Evolutionary conservation across 2,113 vertebrate species (phyloP), one percentile per base, ranked within the genome.

Genomic region (Suncus etruscus): DNA sequence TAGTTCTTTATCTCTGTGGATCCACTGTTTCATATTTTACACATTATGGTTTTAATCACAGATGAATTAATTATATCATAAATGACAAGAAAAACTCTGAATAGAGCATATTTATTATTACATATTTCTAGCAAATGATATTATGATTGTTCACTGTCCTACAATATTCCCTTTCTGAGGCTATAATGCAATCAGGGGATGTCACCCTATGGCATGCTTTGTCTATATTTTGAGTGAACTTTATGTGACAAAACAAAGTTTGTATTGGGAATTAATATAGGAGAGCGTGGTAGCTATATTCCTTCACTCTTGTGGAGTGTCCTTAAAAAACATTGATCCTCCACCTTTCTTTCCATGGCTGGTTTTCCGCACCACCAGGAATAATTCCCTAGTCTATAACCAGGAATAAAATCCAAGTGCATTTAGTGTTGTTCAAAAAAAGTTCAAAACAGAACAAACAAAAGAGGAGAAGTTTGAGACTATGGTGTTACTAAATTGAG

Each of bases 71-170:
- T 83, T 58, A 70, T 86, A 68, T n/a, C 14, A 6, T 74, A 48
- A 88, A 86, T 39, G 3, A n/a, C 3, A 29, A 22, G 32, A 73
- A 14, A 39, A 3, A 50, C 89, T 83, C 54, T 91, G 63, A 63
- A 79, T 15, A 75, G 22, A 93, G 27, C 7, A 78, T 39, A 80
- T 51, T 88, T 75, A 24, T 39, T 82, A 75, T 82, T 86, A 61
- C 22, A 16, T 91, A 51, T 69, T 82, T 81, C 29, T 6, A 92
- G 45, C 50, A 58, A n/a, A 75, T 75, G 32, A 63, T 77, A 81
- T 81, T n/a, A 9, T 48, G 1, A 29, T 58, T 1, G 6, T 66
- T 69, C 24, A 66, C 65, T 70, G 11, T 39, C 22, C 15, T 27
- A 12, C 16, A 70, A 1, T n/a, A 2, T 78, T 7, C 16, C 70